Conservation (phyloP, 92 coral and sea anemone species). For the Paragorgia papillata region DNA sequence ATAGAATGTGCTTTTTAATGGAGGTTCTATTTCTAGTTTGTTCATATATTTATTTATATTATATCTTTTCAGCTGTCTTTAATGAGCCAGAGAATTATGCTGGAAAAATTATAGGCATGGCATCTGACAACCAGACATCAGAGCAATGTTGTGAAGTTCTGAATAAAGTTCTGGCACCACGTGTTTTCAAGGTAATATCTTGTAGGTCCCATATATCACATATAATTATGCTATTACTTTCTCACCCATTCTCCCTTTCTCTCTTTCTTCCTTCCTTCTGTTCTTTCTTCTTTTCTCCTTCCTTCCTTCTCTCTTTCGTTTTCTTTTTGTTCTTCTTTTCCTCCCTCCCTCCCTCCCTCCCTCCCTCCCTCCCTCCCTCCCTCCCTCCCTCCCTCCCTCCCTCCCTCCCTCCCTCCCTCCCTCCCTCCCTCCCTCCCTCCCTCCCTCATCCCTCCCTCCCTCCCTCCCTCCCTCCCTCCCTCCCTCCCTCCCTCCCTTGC, state of each 20-base stretch:
- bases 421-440: neutral
- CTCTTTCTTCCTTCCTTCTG: neutral
- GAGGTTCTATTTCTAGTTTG: no score
- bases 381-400: conserved; percentile 5
- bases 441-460: neutral
- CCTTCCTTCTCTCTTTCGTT: no score
- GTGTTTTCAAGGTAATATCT: conserved; percentile 51
- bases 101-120: neutral
- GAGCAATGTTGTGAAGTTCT: conserved; percentile 43
- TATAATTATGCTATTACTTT: conserved; percentile 31
- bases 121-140: neutral
- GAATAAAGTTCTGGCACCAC: conserved; percentile 39
- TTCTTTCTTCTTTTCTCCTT: neutral
- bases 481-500: conserved; percentile 6
- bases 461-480: neutral
- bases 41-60: no score
- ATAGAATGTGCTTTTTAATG: no score
- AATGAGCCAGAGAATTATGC: neutral
- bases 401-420: neutral
- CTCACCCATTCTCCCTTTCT: neutral
- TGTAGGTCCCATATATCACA: no score
- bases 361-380: conserved; percentile 6
- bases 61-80: conserved; percentile 61
- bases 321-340: neutral
- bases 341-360: conserved; percentile 16